Percentiles rank a stretch among this genome's conserved stretches.
Conservation (phyloP, 2,797 vertebrate species). For the Todus mexicanus region DNA sequence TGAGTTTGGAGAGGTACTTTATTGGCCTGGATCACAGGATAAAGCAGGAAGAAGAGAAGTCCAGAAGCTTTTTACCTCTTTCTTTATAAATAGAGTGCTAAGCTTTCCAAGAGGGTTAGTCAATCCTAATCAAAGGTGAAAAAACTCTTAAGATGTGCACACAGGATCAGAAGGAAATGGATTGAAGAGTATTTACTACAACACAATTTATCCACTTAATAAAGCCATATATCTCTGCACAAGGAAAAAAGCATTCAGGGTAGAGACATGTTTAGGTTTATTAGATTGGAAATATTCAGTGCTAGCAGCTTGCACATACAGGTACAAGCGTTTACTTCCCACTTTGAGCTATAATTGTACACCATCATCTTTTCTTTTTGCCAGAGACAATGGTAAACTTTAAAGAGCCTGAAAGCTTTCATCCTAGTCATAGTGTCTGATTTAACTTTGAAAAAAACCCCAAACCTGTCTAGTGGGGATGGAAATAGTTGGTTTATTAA, state of each 20-base stretch:
- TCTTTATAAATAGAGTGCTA: not conserved
- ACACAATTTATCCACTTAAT: not conserved
- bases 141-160: not conserved
- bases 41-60: not conserved
- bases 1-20: not conserved
- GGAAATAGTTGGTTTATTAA: not conserved
- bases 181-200: not conserved
- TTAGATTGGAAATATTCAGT: not conserved
- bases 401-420: not conserved
- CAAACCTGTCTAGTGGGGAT: not conserved
- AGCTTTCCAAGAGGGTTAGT: not conserved
- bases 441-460: not conserved
- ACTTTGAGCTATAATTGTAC: not conserved
- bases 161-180: not conserved
- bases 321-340: not conserved
- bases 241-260: not conserved
- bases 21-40: rapidly evolving
- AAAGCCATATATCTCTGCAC: not conserved
- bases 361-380: not conserved
- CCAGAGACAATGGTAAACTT: not conserved
- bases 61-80: not conserved
- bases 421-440: not conserved
- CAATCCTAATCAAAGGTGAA: not conserved
- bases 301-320: not conserved
- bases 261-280: not conserved